Percentiles rank a stretch among this genome's conserved stretches.
Evolutionary conservation across 2,113 vertebrate species (phyloP).

Genomic region (Cyrtonyx montezumae): DNA sequence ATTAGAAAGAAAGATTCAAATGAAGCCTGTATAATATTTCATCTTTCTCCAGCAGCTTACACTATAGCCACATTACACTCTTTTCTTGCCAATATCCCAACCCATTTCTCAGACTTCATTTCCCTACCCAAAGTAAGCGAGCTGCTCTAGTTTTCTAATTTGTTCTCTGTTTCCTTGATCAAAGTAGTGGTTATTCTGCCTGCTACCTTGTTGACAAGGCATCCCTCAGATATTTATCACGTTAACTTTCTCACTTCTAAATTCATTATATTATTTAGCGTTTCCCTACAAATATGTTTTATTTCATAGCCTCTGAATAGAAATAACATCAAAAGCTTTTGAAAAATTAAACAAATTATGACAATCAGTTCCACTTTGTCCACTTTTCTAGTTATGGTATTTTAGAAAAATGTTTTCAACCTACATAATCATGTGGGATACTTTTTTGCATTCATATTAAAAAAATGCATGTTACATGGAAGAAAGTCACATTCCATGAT

Average conservation of each 20-base stretch:
- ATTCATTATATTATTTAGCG: background rate
- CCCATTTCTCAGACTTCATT: background rate
- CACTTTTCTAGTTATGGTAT: background rate
- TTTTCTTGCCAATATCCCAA: background rate
- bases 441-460: constrained; percentile 39
- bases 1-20: background rate
- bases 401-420: constrained; percentile 36
- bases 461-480: constrained; percentile 25
- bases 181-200: background rate
- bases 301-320: background rate
- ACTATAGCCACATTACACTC: background rate
- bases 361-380: background rate
- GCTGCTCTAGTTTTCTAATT: background rate
- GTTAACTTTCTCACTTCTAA: background rate
- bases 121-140: background rate
- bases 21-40: background rate
- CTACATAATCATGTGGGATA: constrained; percentile 18
- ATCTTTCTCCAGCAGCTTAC: background rate
- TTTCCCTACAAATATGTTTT: background rate
- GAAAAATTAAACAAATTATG: constrained; percentile 9
- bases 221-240: background rate
- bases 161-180: background rate
- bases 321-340: background rate
- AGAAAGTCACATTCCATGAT: background rate
- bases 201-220: background rate